Evolutionary conservation across 2,888 invertebrate genomes (phyloP).

Genomic region (Branchipolynoe longqiensis): DNA sequence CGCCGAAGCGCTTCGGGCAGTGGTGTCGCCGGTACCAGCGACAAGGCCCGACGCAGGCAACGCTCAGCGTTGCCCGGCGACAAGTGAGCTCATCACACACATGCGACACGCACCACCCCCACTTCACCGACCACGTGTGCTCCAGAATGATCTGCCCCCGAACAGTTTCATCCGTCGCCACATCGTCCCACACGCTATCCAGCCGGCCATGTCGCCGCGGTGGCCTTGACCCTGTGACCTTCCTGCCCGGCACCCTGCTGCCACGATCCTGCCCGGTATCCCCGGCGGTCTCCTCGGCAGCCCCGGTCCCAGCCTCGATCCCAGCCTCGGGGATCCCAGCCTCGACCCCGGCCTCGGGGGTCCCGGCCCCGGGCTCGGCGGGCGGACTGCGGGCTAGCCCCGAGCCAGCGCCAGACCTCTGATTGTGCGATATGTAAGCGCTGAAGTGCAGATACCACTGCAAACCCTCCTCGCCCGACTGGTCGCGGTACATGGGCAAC

Average conservation of each 20-base stretch:
- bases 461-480: conserved; percentile 12
- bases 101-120: neutral
- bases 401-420: neutral
- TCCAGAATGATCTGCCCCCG: conserved; percentile 26
- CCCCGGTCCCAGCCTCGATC: no score
- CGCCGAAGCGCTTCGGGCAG: neutral
- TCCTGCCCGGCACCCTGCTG: no score
- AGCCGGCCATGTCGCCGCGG: neutral
- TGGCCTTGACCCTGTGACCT: no score
- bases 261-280: no score
- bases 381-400: neutral
- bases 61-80: neutral
- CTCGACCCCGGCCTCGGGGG: no score
- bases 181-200: neutral
- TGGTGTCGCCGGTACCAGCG: conserved; percentile 1
- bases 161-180: neutral
- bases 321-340: no score
- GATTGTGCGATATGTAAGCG: conserved; percentile 22
- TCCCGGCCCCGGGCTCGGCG: no score
- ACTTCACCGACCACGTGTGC: conserved; percentile 6
- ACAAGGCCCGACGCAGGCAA: conserved; percentile 43
- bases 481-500: neutral
- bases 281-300: no score
- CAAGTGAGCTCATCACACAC: conserved; percentile 12
- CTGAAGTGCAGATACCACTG: conserved; percentile 15